phyloP scores from a whole-genome alignment of 2,797 vertebrate genomes.

The Gymnoscopelus microlampas region DNA sequence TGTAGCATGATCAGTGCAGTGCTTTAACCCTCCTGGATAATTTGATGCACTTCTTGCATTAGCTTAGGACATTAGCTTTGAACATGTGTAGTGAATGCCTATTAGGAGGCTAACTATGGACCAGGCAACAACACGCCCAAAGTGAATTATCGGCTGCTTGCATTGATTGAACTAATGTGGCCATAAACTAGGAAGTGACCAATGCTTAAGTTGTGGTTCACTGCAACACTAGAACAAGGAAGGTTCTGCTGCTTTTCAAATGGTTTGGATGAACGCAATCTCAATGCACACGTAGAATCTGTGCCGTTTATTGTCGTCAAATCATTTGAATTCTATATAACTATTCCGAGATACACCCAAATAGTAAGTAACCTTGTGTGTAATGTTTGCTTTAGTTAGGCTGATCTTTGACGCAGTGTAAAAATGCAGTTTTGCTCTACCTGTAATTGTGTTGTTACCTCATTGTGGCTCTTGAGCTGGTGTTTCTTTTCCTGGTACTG shows the following conservation, averaged over 20 bases:
- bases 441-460: conserved; percentile 13
- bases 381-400: conserved; percentile 5
- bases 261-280: conserved; percentile 10
- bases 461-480: conserved; percentile 13
- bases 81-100: conserved; percentile 5
- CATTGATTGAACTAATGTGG: conserved; percentile 34
- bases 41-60: conserved; percentile 37
- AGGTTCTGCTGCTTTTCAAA: conserved; percentile 14
- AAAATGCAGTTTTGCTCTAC: conserved; percentile 17
- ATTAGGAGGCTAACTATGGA: conserved; percentile 15
- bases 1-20: conserved; percentile 31
- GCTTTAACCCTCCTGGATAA: conserved; percentile 29
- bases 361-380: conserved; percentile 10
- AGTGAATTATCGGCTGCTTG: conserved; percentile 24
- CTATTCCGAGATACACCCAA: conserved; percentile 2
- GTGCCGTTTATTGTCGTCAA: background rate
- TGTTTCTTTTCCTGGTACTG: conserved; percentile 8
- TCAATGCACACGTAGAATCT: background rate
- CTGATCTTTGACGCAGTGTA: conserved; percentile 16
- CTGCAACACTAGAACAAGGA: conserved; percentile 6
- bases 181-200: conserved; percentile 1
- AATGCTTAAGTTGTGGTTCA: conserved; percentile 13
- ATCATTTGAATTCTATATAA: conserved; percentile 7
- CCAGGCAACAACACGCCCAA: conserved; percentile 20
- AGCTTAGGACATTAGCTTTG: conserved; percentile 27